phyloP scores from a whole-genome alignment of 2,113 vertebrate species.

The Vimba vimba region DNA sequence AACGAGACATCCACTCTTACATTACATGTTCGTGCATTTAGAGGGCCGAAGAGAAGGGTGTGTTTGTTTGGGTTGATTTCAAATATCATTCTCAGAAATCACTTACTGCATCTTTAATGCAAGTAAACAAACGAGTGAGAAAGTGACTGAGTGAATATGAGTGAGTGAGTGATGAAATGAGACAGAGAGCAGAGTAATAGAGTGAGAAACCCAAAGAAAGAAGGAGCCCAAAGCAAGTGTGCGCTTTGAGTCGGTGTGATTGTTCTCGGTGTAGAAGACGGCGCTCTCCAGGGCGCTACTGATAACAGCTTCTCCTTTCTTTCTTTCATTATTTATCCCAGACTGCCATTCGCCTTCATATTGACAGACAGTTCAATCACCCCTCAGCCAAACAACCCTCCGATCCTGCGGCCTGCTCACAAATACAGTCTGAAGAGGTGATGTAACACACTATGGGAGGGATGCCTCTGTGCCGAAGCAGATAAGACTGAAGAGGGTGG shows the following conservation, averaged over 20 bases:
- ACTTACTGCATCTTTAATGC: background rate
- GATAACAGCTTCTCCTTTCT: constrained; percentile 34
- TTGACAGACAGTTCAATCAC: constrained; percentile 42
- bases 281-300: constrained; percentile 16
- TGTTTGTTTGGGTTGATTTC: no score
- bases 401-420: constrained; percentile 16
- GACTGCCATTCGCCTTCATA: constrained; percentile 41
- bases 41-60: no score
- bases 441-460: constrained; percentile 63
- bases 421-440: constrained; percentile 40
- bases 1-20: no score
- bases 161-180: background rate
- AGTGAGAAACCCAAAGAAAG: constrained; percentile 3
- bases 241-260: constrained; percentile 20
- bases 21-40: no score
- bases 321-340: constrained; percentile 36
- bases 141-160: background rate
- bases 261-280: constrained; percentile 31
- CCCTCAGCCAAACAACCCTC: constrained; percentile 42
- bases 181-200: constrained; percentile 12
- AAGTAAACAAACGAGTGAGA: background rate
- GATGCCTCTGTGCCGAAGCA: constrained; percentile 66
- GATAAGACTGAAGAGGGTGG: constrained; percentile 67
- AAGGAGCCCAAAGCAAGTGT: background rate
- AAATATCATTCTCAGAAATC: no score